A percentile compares a stretch with the other conserved stretches of the same genome.
phyloP scores from a whole-genome alignment of 1,140 invertebrate species.

The Harlomillsia oculata region DNA sequence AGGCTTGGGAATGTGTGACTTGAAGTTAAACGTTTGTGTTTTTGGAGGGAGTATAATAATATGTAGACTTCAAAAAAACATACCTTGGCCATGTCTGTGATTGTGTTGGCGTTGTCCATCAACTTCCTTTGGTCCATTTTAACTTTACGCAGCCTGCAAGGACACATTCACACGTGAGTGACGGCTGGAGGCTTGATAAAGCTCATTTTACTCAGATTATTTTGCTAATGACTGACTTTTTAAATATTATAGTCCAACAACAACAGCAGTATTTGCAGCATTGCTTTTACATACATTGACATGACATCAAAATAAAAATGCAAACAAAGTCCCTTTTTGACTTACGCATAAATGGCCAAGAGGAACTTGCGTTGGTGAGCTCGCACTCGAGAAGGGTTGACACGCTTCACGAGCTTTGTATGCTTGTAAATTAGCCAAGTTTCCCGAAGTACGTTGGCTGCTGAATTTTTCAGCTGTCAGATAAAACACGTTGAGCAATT shows the following conservation, averaged over 20 bases:
- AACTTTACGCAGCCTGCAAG: conserved; percentile 86
- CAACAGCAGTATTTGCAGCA: too few species aligned
- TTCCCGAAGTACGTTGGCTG: conserved; percentile 97
- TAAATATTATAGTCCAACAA: too few species aligned
- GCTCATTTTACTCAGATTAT: too few species aligned
- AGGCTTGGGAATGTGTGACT: too few species aligned
- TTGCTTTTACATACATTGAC: too few species aligned
- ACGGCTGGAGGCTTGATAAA: too few species aligned
- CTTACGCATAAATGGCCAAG: conserved; percentile 98
- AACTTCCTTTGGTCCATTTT: conserved; percentile 99
- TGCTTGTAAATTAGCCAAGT: conserved; percentile 99
- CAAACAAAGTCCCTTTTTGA: too few species aligned
- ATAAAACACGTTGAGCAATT: background rate
- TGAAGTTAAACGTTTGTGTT: too few species aligned
- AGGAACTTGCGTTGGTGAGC: conserved; percentile 99
- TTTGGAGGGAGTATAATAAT: too few species aligned
- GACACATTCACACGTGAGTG: too few species aligned
- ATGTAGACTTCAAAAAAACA: conserved; percentile 36
- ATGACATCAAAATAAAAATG: too few species aligned
- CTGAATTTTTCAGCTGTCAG: conserved; percentile 91
- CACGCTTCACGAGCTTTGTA: conserved; percentile 93
- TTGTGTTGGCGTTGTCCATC: conserved; percentile 97
- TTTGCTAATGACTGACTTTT: too few species aligned
- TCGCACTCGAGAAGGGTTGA: conserved; percentile 87
- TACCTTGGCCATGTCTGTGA: conserved; percentile 99